Base-by-base conservation (phyloP, 2,888 invertebrate species). In the Syritta pipiens region DNA sequence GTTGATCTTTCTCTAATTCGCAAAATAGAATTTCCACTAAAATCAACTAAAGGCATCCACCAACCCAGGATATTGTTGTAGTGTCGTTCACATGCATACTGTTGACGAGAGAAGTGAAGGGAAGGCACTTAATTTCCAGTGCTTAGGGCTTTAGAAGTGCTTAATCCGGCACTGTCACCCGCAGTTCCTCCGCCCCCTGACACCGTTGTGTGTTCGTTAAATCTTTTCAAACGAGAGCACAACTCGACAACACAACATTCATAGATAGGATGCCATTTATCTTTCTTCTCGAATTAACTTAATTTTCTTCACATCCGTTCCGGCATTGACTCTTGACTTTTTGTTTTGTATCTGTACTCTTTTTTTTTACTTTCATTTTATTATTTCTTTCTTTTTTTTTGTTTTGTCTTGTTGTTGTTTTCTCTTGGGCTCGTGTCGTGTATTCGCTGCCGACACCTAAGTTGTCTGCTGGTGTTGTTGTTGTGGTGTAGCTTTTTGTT, bases 221-320 rank as follows among this genome's bases (percentile, higher is more conserved):
- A 74, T 79, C 74, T 48, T 48, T 55, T 55, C 55, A 44, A 79
- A 74, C 35, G 67, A 65, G 40, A 59, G 49, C 49, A 67, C 49
- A 67, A 79, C 42, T 74, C 49, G 67, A 67, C 55, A 67, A 74
- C 67, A 67, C 74, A 79, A 67, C 79, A 74, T 67, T 74, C 67
- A 74, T 68, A 74, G 62, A 74, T 65, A 74, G 72, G 74, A 62
- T 79, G 57, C 62, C 72, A 79, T 79, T 79, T 79, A 74, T 79
- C 79, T 79, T 68, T 79, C 74, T 79, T 79, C 74, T 79, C 79
- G 74, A 79, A 79, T 79, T 79, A 79, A 79, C 79, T 79, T 79
- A 79, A 79, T 79, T 79, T 79, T 74, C 67, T 62, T 79, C 57
- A 67, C 79, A 79, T 74, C 74, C 79, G 48, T 72, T 79, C 49